Base-by-base conservation (phyloP, 2,888 invertebrate genomes). In the Acrobeloides nanus region DNA sequence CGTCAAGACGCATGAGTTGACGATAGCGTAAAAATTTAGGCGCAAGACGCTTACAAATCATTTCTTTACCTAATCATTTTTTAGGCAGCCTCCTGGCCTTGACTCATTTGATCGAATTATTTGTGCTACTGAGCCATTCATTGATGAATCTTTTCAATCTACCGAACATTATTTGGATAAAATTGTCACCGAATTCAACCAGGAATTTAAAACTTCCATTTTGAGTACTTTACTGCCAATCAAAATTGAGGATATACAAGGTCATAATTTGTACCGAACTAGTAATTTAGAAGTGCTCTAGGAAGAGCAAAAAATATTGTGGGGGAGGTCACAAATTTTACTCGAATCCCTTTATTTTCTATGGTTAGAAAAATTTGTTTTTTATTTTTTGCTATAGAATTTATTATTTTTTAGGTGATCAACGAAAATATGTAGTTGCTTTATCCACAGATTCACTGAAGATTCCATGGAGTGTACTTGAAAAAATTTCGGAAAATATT, bases 101-200 rank as follows among this genome's bases (percentile, higher is more conserved):
- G 97, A 97, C 12, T 80, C 99, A 54, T 93, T 97, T 33, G 93
- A 97, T 73, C 81, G 97, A 57, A 85, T 95, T 53, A 79, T 99
- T 29, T 97, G 97, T 78, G 89, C 90, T 51, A 87, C 89, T 55
- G 89, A 93, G 75, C 86, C 95, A 3, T 90, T 82, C 76, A 85
- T 88, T 79, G 92, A 92, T 74, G 55, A 49, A 15, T 48, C 55
- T 37, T 70, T 66, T 33, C 53, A 42, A 15, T 23, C 42, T 18
- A 34, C 39, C 15, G 35, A 33, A 27, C 31, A 53, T 18, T 49
- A 54, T 17, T 31, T 25, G 8, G 48, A 33, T 12, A 38, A n/a
- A 15, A 15, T 42, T 12, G 8, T 32, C 20, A 21, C 17, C 8
- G 51, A 42, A 5, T n/a, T 24, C 25, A n/a, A n/a, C n/a, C n/a